Evolutionary conservation across 2,113 vertebrate species (phyloP), one percentile per base, ranked within the genome.

Genomic region (Rhagologus leucostigma): DNA sequence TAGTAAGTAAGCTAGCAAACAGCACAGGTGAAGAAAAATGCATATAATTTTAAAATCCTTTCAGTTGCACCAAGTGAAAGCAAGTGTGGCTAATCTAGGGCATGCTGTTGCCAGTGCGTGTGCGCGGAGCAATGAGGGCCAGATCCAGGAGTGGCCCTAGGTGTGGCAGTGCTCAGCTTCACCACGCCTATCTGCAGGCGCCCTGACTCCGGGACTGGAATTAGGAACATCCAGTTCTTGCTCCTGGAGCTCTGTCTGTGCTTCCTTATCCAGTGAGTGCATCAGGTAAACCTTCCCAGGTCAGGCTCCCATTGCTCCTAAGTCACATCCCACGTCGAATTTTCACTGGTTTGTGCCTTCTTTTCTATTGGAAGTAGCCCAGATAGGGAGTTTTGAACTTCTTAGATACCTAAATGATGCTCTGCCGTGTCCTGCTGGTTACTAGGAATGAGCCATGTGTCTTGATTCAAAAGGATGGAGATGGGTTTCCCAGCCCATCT

Each of bases 201-300:
- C 92, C 93, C 92, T 35, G 39, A 86, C 89, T 96, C 92, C 2
- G 2, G 83, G 86, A 90, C 92, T 95, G 96, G 94, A 97, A 97
- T 96, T 97, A 93, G 64, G 95, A 97, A 96, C 95, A 95, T 90
- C 95, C 95, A 96, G 96, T 95, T 97, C 95, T 95, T 70, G 39
- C 92, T 97, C 67, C 79, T 77, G 79, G 84, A 92, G 39, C 73
- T 90, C 71, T 1, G 4, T 88, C 86, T 74, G 64, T 50, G 19
- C 30, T 52, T 69, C 33, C 30, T 92, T 93, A 92, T 84, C 83
- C 94, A 62, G 26, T 1, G 10, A 53, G 68, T 77, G 76, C 60
- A 63, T 89, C 55, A 47, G 76, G 71, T 77, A 86, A 76, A 89
- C 67, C 71, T 67, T 63, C 68, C 47, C 60, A 42, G 79, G 39